Base-by-base conservation (phyloP, 2,113 vertebrate genomes). In the Galbula dea region DNA sequence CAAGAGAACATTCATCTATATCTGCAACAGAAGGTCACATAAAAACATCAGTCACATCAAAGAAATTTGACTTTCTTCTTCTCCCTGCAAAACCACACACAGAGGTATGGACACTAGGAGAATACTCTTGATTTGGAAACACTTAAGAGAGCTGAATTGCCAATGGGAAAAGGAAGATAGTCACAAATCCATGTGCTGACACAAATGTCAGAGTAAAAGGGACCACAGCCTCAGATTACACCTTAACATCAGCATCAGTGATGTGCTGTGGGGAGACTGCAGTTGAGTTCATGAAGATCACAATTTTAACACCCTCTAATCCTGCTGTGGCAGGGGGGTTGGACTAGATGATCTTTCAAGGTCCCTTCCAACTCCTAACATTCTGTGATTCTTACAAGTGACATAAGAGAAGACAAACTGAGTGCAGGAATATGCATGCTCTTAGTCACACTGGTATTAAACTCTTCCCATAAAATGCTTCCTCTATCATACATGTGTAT, bases 1-100 rank as follows among this genome's bases (percentile, higher is more conserved):
- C 98, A 23, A 98, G 97, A 68, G 97, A 95, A 80, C 99, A 99
- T 94, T 99, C 99, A 54, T 99, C 98, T 92, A 99, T 97, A 92
- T 99, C 99, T 99, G 97, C 32, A 95, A 72, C n/a, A 66, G 34
- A 96, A 96, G 73, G 29, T 59, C 92, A 83, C 57, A 93, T 67
- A 6, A 6, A 77, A 41, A 65, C 73, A 34, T 6, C 1, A 36
- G 54, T 84, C 61, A 22, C 32, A 58, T 43, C 36, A 41, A 32
- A 88, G 16, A 55, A 86, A 81, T 34, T 41, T 43, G 30, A 51
- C 19, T 49, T 86, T 37, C 4, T 18, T 3, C 34, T 79, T 63
- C 74, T 16, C 24, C 19, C 58, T 51, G 41, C 18, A 85, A 67
- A 83, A 23, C 0, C 17, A 66, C 6, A 27, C 63, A 55, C 68